Evolutionary conservation across 2,113 vertebrate species (phyloP), one percentile per base, ranked within the genome.

Genomic region (Romanogobio albipinnatus): DNA sequence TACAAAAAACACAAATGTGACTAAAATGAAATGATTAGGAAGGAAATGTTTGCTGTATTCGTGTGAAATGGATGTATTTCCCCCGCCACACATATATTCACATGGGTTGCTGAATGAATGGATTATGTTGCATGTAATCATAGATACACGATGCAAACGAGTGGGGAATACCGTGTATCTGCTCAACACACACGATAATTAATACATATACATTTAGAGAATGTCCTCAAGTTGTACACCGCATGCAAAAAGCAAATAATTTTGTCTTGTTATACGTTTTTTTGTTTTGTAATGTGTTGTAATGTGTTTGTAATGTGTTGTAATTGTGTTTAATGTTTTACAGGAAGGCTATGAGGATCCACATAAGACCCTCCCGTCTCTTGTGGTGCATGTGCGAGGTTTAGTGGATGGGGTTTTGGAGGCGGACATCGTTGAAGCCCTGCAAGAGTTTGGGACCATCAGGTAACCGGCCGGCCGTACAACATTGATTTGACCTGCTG

Each of bases 361-460:
- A 2, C 97, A 98, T 85, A 99, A 98, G 92, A 96, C 97, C 0
- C 95, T 97, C 0, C 97, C 97, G 11, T 99, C 97, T 59, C 94
- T 96, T 1, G 97, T 99, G 89, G 97, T 98, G 10, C 97, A 99
- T 86, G 96, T 99, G 87, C 91, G 97, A 77, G 97, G 97, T 56
- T 92, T 99, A 87, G 96, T 97, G 26, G 97, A 99, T 0, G 96
- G 97, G 0, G 96, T 98, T 4, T 95, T 98, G 89, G 97, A 99
- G 90, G 95, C 97, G 0, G 97, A 99, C 71, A 94, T 99, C 14
- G 97, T 97, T 90, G 97, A 98, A 89, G 96, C 97, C 14, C 93
- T 99, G 85, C 97, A 98, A 89, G 97, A 99, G 89, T 99, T 98
- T 86, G 97, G 97, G 0, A 94, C 96, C 17, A 97, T 99, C 91